These are phyloP conservation scores for Rhinoptilus africanus DNA, from an alignment of 2,113 vertebrate genomes.

Conservation along the genomic window DNA sequence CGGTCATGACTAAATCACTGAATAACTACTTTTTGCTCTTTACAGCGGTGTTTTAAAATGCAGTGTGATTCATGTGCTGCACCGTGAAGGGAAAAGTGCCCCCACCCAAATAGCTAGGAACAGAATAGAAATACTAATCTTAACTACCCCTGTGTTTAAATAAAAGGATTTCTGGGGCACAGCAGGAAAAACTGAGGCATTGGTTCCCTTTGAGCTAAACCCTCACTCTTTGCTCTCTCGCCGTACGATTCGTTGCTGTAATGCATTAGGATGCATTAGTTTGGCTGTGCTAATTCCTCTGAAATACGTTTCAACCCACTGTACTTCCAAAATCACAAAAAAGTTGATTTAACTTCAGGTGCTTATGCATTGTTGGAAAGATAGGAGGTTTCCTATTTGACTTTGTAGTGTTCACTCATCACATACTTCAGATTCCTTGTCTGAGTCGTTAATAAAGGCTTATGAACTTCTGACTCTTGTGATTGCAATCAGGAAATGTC, in stretches of 20 bases:
- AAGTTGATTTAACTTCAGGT: background rate
- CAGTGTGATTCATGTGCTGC: background rate
- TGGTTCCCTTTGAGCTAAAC: background rate
- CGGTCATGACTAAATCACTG: background rate
- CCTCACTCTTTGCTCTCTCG: background rate
- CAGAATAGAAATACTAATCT: background rate
- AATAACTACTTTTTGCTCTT: background rate
- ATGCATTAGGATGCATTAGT: background rate
- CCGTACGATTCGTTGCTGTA: accelerated
- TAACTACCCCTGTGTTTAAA: background rate
- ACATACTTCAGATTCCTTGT: background rate
- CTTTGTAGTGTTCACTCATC: background rate
- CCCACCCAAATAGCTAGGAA: background rate
- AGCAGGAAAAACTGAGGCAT: background rate
- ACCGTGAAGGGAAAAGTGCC: background rate
- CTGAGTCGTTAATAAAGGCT: background rate
- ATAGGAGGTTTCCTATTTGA: background rate
- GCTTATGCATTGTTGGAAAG: accelerated
- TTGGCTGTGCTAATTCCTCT: background rate
- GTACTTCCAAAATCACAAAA: background rate
- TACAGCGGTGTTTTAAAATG: background rate
- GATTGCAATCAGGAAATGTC: background rate
- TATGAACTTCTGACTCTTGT: background rate
- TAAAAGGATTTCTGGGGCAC: background rate
- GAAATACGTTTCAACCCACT: background rate